Conservation (phyloP, 1,140 invertebrate species). For the Druon quercuslanigerum region DNA sequence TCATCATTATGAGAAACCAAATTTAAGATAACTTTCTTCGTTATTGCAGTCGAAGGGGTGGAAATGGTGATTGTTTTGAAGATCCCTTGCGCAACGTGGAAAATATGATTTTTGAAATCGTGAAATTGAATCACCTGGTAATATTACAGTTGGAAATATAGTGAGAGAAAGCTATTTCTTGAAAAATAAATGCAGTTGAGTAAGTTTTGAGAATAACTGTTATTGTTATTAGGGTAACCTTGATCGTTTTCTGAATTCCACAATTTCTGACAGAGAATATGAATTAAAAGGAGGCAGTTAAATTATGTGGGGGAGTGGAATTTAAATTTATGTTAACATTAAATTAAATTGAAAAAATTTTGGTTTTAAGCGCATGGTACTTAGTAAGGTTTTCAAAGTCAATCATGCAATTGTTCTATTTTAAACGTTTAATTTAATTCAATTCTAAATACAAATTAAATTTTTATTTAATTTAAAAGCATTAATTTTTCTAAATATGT, state of each 20-base stretch:
- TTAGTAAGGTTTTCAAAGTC: no score
- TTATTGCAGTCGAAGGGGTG: slow-evolving; percentile 18
- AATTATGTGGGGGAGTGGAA: not conserved
- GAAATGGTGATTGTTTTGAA: slow-evolving; percentile 21
- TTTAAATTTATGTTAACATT: no score
- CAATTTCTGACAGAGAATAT: not conserved
- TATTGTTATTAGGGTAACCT: not conserved
- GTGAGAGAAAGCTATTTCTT: not conserved
- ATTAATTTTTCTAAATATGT: no score
- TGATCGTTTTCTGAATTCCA: not conserved
- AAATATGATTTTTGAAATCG: slow-evolving; percentile 11
- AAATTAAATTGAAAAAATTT: no score
- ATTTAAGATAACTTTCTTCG: slow-evolving; percentile 21
- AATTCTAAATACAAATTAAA: no score
- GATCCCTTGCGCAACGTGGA: not conserved
- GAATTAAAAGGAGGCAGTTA: not conserved
- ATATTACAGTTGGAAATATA: slow-evolving; percentile 6
- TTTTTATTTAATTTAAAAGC: no score
- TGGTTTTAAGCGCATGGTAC: no score
- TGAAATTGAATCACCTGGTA: slow-evolving; percentile 20
- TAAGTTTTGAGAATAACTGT: not conserved
- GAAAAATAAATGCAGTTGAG: not conserved
- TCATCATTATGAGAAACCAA: slow-evolving; percentile 21
- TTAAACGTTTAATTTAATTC: no score
- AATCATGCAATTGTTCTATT: no score